These are phyloP conservation scores for Nyctereutes procyonoides DNA, from an alignment of 2,113 vertebrate genomes.

Conservation along the genomic window DNA sequence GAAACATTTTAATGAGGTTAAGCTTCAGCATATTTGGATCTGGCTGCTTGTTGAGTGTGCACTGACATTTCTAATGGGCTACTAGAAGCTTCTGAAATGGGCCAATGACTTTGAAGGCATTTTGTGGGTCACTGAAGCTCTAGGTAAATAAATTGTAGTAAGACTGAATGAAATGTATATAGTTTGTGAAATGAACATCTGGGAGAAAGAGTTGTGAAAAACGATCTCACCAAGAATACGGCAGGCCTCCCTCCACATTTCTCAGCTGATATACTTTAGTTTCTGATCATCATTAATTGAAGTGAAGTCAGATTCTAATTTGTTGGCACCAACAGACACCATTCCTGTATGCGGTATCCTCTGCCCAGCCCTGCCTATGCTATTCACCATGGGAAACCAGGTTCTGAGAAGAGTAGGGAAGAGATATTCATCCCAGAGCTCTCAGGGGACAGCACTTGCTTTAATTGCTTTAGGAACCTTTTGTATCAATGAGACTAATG, in stretches of 20 bases:
- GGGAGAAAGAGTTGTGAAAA: conserved; percentile 20
- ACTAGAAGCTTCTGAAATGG: conserved; percentile 61
- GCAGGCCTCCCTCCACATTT: background rate
- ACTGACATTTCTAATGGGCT: conserved; percentile 71
- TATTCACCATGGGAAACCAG: conserved; percentile 42
- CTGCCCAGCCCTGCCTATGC: conserved; percentile 57
- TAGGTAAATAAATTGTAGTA: background rate
- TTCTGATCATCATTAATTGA: conserved; percentile 78
- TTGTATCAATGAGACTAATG: conserved; percentile 79
- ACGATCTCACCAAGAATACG: background rate
- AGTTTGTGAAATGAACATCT: conserved; percentile 19
- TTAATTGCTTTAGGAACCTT: conserved; percentile 84
- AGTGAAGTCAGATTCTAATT: conserved; percentile 75
- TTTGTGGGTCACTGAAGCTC: conserved; percentile 16
- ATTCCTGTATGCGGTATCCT: conserved; percentile 58
- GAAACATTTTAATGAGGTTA: conserved; percentile 83
- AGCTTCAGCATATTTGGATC: conserved; percentile 41
- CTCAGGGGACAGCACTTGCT: conserved; percentile 67
- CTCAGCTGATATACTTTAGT: conserved; percentile 45
- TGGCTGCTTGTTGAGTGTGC: conserved; percentile 58
- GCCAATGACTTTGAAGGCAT: conserved; percentile 53
- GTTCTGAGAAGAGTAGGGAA: conserved; percentile 44
- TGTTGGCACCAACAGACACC: conserved; percentile 60
- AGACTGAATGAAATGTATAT: background rate
- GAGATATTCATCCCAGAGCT: conserved; percentile 54